Conservation (phyloP, 2,797 vertebrate species). For the Nannoperca obscura region DNA sequence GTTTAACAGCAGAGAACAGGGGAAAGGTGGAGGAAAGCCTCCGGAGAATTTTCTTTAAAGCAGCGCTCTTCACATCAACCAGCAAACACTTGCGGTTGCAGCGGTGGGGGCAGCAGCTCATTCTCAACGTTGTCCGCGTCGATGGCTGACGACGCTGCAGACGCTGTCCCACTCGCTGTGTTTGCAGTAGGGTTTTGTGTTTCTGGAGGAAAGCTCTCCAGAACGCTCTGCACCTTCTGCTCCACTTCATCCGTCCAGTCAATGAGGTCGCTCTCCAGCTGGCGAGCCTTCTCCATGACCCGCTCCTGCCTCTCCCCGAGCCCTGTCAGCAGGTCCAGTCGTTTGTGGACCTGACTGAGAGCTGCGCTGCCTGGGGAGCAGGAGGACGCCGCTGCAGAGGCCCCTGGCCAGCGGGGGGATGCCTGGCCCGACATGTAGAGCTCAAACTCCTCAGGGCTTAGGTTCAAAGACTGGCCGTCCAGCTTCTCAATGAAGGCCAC, state of each 20-base stretch:
- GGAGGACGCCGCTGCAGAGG: conserved; percentile 69
- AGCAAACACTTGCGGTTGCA: conserved; percentile 94
- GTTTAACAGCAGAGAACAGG: conserved; percentile 21
- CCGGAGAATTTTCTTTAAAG: conserved; percentile 5
- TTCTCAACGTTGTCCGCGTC: conserved; percentile 89
- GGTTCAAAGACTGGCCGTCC: conserved; percentile 94
- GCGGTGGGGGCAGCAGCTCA: conserved; percentile 93
- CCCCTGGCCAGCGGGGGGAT: conserved; percentile 85
- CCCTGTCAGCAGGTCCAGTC: conserved; percentile 90
- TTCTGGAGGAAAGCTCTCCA: conserved; percentile 89
- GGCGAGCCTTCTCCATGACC: conserved; percentile 88
- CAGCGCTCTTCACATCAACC: conserved; percentile 79
- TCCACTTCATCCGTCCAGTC: conserved; percentile 95
- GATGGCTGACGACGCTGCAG: conserved; percentile 72
- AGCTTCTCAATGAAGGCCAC: conserved; percentile 98
- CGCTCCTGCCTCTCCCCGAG: conserved; percentile 90
- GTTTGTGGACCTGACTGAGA: conserved; percentile 88
- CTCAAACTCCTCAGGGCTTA: conserved; percentile 95
- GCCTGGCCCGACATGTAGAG: conserved; percentile 95
- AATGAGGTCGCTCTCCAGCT: conserved; percentile 94
- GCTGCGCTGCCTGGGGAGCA: conserved; percentile 76
- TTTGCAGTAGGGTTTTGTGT: conserved; percentile 79
- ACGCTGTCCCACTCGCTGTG: conserved; percentile 33
- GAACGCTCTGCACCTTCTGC: conserved; percentile 90
- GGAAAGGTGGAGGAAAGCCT: conserved; percentile 37